Conservation (phyloP, 2,113 vertebrate species). For the Gopherus evgoodei region DNA sequence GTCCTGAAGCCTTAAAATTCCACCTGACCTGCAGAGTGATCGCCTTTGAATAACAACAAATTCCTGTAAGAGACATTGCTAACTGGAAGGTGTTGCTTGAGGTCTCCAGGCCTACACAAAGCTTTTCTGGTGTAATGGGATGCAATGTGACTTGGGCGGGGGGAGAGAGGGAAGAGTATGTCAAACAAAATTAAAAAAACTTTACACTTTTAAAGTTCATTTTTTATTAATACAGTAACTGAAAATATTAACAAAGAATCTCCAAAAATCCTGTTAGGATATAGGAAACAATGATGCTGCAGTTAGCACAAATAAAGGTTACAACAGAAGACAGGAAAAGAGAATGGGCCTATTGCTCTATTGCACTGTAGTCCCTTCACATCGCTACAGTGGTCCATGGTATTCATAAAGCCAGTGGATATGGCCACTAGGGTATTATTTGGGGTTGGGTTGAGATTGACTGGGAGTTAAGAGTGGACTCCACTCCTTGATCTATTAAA, state of each 20-base stretch:
- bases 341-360: background rate
- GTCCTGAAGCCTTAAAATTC: background rate
- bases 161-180: background rate
- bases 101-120: background rate
- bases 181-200: background rate
- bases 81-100: background rate
- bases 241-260: background rate
- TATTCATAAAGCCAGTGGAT: background rate
- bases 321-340: background rate
- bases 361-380: rapidly evolving
- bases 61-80: background rate
- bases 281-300: rapidly evolving
- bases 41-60: background rate
- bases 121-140: background rate
- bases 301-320: background rate
- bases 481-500: background rate
- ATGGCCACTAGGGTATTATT: rapidly evolving
- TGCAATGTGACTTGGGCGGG: rapidly evolving
- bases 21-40: background rate
- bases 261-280: too few species aligned
- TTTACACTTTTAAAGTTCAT: background rate
- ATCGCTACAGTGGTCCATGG: background rate
- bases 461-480: background rate
- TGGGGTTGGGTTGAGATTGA: background rate
- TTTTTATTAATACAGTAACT: background rate